These are phyloP conservation scores for Meles meles DNA, from an alignment of 2,113 vertebrate species.

Conservation along the genomic window DNA sequence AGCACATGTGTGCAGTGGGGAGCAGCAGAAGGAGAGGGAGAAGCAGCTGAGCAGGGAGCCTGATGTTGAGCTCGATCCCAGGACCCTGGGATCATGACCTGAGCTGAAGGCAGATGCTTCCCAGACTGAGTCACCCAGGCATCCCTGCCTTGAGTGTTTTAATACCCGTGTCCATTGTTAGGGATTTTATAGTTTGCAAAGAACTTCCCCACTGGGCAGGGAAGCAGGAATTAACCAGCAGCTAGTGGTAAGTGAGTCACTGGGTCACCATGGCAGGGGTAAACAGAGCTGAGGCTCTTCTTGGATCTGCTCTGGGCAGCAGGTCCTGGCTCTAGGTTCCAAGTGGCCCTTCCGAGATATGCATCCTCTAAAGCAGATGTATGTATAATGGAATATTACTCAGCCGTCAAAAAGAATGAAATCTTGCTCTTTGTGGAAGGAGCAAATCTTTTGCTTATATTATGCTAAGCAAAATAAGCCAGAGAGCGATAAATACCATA, in stretches of 20 bases:
- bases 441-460: not conserved
- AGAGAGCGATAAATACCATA: not conserved
- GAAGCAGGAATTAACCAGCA: not conserved
- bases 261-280: not conserved
- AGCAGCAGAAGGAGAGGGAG: not conserved
- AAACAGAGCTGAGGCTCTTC: not conserved
- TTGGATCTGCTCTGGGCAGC: not conserved
- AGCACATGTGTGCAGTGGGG: not conserved
- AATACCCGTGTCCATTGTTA: not conserved
- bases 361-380: not conserved
- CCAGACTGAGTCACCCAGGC: not conserved
- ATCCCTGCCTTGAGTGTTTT: not conserved
- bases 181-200: not conserved
- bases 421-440: not conserved
- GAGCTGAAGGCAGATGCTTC: not conserved
- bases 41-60: not conserved
- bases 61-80: fast-evolving
- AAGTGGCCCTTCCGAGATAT: fast-evolving
- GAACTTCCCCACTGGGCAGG: not conserved
- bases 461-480: not conserved
- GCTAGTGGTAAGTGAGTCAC: not conserved
- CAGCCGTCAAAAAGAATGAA: not conserved
- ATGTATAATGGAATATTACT: not conserved
- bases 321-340: not conserved
- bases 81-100: not conserved